Evolutionary conservation across 2,888 invertebrate species (phyloP).

Genomic region (Hirtodrosophila duncani): DNA sequence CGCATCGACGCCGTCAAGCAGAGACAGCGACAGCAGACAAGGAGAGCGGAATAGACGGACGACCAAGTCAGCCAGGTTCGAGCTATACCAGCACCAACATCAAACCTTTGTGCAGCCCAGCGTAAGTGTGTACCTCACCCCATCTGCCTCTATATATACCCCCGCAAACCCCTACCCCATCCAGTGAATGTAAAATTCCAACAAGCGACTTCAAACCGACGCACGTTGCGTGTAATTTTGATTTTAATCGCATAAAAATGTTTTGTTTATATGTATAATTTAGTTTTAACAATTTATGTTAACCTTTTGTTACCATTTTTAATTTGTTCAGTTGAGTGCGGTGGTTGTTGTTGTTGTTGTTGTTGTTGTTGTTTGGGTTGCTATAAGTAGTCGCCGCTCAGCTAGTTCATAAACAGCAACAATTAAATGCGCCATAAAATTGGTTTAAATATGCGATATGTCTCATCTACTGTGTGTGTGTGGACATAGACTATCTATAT

Average conservation of each 20-base stretch:
- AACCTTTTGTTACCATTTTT: constrained; percentile 71
- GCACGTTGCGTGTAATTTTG: constrained; percentile 77
- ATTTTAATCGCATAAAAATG: constrained; percentile 73
- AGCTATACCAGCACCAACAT: constrained; percentile 19
- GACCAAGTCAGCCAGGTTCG: constrained; percentile 42
- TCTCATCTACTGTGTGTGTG: neutral
- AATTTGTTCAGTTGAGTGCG: constrained; percentile 45
- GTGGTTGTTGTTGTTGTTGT: constrained; percentile 16
- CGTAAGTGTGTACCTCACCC: constrained; percentile 43
- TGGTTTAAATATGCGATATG: constrained; percentile 58
- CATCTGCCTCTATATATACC: constrained; percentile 4
- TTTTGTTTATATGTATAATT: constrained; percentile 74
- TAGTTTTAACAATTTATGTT: constrained; percentile 70
- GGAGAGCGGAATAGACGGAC: constrained; percentile 5
- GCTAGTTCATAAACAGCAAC: constrained; percentile 61
- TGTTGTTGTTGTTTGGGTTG: constrained; percentile 18
- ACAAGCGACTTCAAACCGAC: constrained; percentile 48
- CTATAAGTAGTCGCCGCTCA: too few species aligned
- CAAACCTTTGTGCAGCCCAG: constrained; percentile 47
- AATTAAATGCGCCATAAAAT: constrained; percentile 74
- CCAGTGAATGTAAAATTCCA: constrained; percentile 1
- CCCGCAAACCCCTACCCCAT: neutral
- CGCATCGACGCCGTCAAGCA: constrained; percentile 33
- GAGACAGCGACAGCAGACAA: constrained; percentile 31
- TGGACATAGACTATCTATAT: neutral